Percentiles rank a stretch among this genome's conserved stretches.
phyloP scores from a whole-genome alignment of 2,888 invertebrate genomes.

The Drosophila buzzatii region DNA sequence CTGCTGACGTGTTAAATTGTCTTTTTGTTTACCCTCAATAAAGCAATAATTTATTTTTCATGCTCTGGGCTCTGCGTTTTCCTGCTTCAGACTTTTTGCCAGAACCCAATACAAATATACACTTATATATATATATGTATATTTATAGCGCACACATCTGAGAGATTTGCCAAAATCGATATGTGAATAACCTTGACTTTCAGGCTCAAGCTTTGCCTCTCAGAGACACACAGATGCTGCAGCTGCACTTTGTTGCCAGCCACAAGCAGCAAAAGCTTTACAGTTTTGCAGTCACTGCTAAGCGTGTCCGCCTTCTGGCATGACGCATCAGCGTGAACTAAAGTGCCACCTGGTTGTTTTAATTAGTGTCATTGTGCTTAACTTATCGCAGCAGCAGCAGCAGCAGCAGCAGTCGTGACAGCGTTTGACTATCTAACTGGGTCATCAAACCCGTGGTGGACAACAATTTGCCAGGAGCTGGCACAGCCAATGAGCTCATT shows the following conservation, averaged over 20 bases:
- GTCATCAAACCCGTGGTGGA: conserved; percentile 41
- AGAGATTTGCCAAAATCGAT: conserved; percentile 55
- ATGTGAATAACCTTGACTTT: conserved; percentile 62
- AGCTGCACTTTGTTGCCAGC: conserved; percentile 55
- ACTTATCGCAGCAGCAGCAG: conserved; percentile 9
- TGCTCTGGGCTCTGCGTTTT: conserved; percentile 69
- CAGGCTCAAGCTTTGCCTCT: conserved; percentile 19
- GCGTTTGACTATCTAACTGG: conserved; percentile 52
- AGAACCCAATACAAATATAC: neutral
- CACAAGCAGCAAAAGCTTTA: conserved; percentile 44
- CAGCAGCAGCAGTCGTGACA: conserved; percentile 39
- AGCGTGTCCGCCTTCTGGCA: neutral
- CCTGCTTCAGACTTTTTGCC: conserved; percentile 30
- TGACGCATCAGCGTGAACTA: conserved; percentile 45
- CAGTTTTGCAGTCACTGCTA: conserved; percentile 24
- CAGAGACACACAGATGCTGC: conserved; percentile 26
- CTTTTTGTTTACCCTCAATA: conserved; percentile 80
- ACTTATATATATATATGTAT: conserved; percentile 15
- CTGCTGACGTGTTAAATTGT: conserved; percentile 82
- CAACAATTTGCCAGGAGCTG: conserved; percentile 4
- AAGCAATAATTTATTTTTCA: conserved; percentile 81
- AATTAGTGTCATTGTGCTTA: conserved; percentile 56
- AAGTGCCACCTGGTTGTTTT: conserved; percentile 46
- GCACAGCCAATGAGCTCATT: conserved; percentile 25
- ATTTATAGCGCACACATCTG: conserved; percentile 8